These are phyloP conservation scores for Neotragus pygmaeus DNA, from an alignment of 2,113 vertebrate genomes.

Conservation along the genomic window DNA sequence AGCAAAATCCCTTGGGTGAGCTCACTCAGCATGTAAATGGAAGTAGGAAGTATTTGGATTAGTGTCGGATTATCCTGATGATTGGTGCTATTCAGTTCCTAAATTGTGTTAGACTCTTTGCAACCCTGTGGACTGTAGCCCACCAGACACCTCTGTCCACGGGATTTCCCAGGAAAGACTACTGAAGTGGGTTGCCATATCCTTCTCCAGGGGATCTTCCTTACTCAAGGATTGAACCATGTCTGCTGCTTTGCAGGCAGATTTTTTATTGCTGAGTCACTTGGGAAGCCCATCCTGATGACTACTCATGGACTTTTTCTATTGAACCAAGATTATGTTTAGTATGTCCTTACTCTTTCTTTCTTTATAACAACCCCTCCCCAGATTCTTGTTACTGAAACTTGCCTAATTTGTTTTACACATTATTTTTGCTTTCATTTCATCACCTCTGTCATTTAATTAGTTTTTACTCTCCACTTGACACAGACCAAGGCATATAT, in stretches of 20 bases:
- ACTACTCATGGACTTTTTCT: not conserved
- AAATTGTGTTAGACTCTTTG: not conserved
- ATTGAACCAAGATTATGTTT: not conserved
- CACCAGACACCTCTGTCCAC: not conserved
- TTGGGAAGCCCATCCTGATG: not conserved
- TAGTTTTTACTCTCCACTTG: not conserved
- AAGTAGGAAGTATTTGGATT: not conserved
- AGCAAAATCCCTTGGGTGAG: not conserved
- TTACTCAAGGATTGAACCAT: not conserved
- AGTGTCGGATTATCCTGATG: not conserved
- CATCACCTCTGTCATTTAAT: not conserved
- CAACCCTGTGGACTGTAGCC: not conserved
- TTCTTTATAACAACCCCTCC: not conserved
- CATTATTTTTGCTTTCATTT: not conserved
- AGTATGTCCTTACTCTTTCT: not conserved
- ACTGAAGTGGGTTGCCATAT: not conserved
- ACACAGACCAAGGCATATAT: not conserved
- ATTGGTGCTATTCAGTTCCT: not conserved
- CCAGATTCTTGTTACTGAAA: not conserved
- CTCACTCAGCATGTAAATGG: not conserved
- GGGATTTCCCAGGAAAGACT: not conserved
- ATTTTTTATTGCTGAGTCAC: not conserved
- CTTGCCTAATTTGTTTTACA: not conserved
- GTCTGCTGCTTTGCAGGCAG: not conserved
- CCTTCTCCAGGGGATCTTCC: not conserved